These are phyloP conservation scores for Hipparchia semele DNA, from an alignment of 2,888 invertebrate genomes.

Conservation along the genomic window DNA sequence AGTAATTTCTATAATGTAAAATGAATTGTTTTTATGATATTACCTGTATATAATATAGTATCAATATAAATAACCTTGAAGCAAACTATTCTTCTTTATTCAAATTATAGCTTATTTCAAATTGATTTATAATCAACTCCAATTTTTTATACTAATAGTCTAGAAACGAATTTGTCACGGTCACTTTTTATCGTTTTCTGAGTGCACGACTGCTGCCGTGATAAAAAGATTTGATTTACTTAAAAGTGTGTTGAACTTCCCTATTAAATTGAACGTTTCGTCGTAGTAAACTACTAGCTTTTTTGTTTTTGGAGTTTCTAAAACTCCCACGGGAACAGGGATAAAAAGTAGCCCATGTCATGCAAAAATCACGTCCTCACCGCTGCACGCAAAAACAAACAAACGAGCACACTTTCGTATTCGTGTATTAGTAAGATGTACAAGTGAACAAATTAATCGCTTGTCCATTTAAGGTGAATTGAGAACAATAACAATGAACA, in stretches of 20 bases:
- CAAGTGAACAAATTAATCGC: conserved; percentile 42
- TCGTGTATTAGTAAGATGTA: no score
- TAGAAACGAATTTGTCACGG: conserved; percentile 21
- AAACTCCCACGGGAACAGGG: no score
- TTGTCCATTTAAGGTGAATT: conserved; percentile 57
- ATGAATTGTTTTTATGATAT: background rate
- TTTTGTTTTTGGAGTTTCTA: no score
- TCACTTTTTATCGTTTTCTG: conserved; percentile 37
- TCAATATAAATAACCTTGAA: background rate
- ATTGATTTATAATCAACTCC: background rate
- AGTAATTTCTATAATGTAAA: background rate
- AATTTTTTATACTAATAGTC: conserved; percentile 11
- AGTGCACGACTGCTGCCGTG: conserved; percentile 48
- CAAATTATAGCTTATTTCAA: conserved; percentile 6
- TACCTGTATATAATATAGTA: background rate
- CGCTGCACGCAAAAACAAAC: no score
- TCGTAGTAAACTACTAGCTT: conserved; percentile 48
- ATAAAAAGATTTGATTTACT: conserved; percentile 52
- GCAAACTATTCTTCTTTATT: background rate
- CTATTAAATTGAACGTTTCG: conserved; percentile 45
- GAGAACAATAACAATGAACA: conserved; percentile 42
- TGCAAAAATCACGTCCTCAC: no score
- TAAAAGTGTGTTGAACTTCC: conserved; percentile 52
- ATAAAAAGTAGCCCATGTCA: no score
- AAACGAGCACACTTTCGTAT: no score